Percentiles rank a stretch among this genome's conserved stretches.
Evolutionary conservation across 2,113 vertebrate genomes (phyloP).

Genomic region (Triplophysa rosa): DNA sequence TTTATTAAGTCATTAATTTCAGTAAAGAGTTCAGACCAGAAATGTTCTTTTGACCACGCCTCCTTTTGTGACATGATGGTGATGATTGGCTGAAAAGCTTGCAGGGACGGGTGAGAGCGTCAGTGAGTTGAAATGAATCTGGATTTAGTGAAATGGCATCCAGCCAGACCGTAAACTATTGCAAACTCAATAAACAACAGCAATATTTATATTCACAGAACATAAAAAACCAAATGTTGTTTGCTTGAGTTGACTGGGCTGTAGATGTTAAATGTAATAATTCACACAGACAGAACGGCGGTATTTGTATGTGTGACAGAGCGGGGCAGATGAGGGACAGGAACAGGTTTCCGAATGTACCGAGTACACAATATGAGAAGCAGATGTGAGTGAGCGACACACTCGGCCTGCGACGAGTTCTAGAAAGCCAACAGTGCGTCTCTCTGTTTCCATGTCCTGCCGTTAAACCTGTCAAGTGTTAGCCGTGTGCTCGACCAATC

Average conservation of each 20-base stretch:
- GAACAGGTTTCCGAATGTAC: slow-evolving; percentile 64
- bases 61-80: background rate
- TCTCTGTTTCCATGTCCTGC: background rate
- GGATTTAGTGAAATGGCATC: too few relatives aligned
- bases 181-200: too few relatives aligned
- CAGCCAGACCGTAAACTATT: too few relatives aligned
- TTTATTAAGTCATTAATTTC: slow-evolving; percentile 5
- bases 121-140: too few relatives aligned
- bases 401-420: slow-evolving; percentile 54
- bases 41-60: background rate
- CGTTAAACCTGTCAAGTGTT: too few relatives aligned
- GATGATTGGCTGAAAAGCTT: background rate
- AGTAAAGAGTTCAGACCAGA: background rate
- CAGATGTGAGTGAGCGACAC: slow-evolving; percentile 74
- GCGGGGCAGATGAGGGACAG: slow-evolving; percentile 3
- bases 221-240: too few relatives aligned
- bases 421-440: background rate
- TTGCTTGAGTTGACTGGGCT: too few relatives aligned
- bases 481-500: background rate
- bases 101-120: too few relatives aligned
- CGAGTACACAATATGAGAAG: slow-evolving; percentile 76
- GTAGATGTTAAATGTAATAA: too few relatives aligned
- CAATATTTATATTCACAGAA: too few relatives aligned
- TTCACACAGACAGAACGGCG: background rate
- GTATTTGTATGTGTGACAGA: background rate